A percentile compares a stretch with the other conserved stretches of the same genome.
phyloP scores from a whole-genome alignment of 1,140 invertebrate genomes.

The Plutomurus gul region DNA sequence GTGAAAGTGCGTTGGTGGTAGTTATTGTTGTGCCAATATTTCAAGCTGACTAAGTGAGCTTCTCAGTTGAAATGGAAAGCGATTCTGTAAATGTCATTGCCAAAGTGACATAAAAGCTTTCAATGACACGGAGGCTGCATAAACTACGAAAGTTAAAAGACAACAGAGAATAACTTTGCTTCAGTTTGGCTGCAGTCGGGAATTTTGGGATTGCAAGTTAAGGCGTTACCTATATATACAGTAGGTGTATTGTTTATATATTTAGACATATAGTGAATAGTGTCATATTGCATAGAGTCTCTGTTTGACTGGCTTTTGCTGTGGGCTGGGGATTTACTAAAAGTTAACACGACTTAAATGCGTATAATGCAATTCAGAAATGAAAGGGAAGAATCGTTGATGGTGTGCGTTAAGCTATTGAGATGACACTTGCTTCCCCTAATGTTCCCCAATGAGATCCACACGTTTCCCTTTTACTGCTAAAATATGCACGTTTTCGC shows the following conservation, averaged over 20 bases:
- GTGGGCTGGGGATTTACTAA: too few relatives aligned
- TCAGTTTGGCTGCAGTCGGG: background rate
- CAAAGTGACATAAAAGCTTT: slow-evolving; percentile 7
- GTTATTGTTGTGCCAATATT: too few relatives aligned
- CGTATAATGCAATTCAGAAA: too few relatives aligned
- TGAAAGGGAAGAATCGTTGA: background rate
- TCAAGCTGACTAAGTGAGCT: too few relatives aligned
- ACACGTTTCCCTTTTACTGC: slow-evolving; percentile 31
- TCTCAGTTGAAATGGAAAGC: too few relatives aligned
- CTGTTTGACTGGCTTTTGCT: background rate
- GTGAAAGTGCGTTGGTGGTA: background rate
- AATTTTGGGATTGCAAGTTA: background rate
- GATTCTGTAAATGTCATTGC: slow-evolving; percentile 9
- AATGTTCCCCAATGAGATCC: background rate
- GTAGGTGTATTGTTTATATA: too few relatives aligned
- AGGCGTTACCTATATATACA: background rate
- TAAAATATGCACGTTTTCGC: slow-evolving; percentile 14
- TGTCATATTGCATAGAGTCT: background rate
- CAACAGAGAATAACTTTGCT: background rate
- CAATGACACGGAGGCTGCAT: background rate
- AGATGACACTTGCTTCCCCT: slow-evolving; percentile 1
- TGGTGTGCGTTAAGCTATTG: background rate
- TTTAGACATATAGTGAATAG: too few relatives aligned
- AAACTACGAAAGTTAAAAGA: background rate
- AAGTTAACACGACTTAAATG: too few relatives aligned